Evolutionary conservation across 2,113 vertebrate genomes (phyloP).

Genomic region (Rattus norvegicus): GRCr8 NC_086027.1:85976001-85976500

Average conservation of each 20-base stretch:
- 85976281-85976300: not conserved
- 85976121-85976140: slow-evolving; percentile 69
- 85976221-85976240: slow-evolving; percentile 43
- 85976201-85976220: not conserved
- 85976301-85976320: not conserved
- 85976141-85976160: slow-evolving; percentile 37
- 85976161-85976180: slow-evolving; percentile 58
- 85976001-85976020: slow-evolving; percentile 50
- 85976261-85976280: not conserved
- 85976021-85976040: slow-evolving; percentile 57
- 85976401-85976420: not conserved
- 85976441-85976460: not conserved
- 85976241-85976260: slow-evolving; percentile 35
- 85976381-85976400: not conserved
- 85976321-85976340: not conserved
- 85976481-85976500: not conserved
- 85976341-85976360: slow-evolving; percentile 10
- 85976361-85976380: not conserved
- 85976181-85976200: not conserved
- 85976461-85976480: not conserved
- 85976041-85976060: not conserved
- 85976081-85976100: slow-evolving; percentile 67
- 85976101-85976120: slow-evolving; percentile 62
- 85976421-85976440: no score
- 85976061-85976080: not conserved